Percentiles rank a stretch among this genome's conserved stretches.
phyloP scores from a whole-genome alignment of 2,888 invertebrate genomes.

The Carabus problematicus region DNA sequence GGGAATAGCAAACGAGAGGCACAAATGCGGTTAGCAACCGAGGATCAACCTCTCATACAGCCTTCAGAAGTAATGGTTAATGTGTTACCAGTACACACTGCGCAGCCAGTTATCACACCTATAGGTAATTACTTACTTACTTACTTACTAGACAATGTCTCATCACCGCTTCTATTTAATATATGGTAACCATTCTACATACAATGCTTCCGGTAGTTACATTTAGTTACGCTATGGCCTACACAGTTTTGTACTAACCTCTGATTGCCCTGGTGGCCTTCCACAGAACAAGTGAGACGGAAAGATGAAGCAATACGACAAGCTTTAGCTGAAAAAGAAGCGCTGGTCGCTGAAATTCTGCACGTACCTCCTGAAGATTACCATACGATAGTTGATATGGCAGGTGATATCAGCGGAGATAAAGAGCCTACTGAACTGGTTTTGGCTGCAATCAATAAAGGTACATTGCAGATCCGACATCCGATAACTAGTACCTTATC shows the following conservation, averaged over 20 bases:
- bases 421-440: conserved; percentile 73
- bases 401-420: conserved; percentile 59
- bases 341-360: conserved; percentile 77
- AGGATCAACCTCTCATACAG: conserved; percentile 69
- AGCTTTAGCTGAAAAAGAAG: conserved; percentile 75
- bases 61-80: conserved; percentile 78
- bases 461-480: conserved; percentile 52
- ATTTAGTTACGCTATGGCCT: neutral
- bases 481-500: neutral
- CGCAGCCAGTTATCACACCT: conserved; percentile 79
- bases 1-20: conserved; percentile 53
- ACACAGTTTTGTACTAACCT: neutral
- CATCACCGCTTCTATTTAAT: neutral
- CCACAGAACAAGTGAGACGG: conserved; percentile 74
- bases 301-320: conserved; percentile 75
- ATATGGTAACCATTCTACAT: neutral
- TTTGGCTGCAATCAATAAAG: conserved; percentile 74
- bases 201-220: neutral
- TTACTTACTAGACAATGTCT: conserved; percentile 23
- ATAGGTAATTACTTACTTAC: conserved; percentile 63
- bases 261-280: conserved; percentile 24
- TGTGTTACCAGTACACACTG: conserved; percentile 75
- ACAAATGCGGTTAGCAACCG: conserved; percentile 65
- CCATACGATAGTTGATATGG: conserved; percentile 72
- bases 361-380: conserved; percentile 76